phyloP scores from a whole-genome alignment of 2,797 vertebrate genomes.

The Brotogeris chrysoptera region DNA sequence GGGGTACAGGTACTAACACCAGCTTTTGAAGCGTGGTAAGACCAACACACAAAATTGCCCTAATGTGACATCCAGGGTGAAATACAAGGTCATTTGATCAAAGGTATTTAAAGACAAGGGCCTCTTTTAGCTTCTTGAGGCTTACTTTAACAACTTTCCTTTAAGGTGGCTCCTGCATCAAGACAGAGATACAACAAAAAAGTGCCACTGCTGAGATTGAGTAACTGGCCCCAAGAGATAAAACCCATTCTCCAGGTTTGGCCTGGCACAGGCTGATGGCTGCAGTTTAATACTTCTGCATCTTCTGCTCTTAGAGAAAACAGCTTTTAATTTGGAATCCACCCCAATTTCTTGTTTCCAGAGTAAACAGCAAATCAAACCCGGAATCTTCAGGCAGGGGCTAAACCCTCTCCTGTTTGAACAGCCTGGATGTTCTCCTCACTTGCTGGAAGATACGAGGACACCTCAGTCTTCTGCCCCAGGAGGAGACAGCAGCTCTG shows the following conservation, averaged over 20 bases:
- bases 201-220: not conserved
- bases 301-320: not conserved
- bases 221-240: not conserved
- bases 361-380: not conserved
- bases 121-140: not conserved
- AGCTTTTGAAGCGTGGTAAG: not conserved
- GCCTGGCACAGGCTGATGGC: not conserved
- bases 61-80: not conserved
- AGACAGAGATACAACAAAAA: not conserved
- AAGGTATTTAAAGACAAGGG: not conserved
- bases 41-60: not conserved
- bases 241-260: not conserved
- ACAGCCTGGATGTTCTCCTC: not conserved
- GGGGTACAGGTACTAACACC: not conserved
- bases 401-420: not conserved
- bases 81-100: not conserved
- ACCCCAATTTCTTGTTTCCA: not conserved
- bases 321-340: not conserved
- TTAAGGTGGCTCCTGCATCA: not conserved
- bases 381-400: not conserved
- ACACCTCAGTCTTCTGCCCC: not conserved
- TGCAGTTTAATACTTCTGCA: not conserved
- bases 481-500: not conserved
- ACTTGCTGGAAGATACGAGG: not conserved
- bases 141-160: not conserved